Percentiles rank a stretch among this genome's conserved stretches.
Evolutionary conservation across 23 tunicate species (phyloP).

Genomic region (Phallusia fumigata): DNA sequence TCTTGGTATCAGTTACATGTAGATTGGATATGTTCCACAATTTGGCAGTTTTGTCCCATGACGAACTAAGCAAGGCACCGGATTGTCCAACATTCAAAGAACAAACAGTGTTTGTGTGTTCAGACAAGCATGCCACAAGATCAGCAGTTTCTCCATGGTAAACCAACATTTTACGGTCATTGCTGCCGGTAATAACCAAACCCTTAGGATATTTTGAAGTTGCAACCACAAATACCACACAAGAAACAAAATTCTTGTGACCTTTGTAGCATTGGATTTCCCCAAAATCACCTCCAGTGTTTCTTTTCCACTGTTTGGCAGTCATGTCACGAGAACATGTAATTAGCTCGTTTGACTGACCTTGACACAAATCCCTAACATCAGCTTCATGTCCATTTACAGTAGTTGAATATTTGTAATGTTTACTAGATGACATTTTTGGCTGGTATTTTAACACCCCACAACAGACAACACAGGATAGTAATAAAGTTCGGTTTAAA

Average conservation of each 20-base stretch:
- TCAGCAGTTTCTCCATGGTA: constrained; percentile 21
- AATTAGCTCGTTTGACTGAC: constrained; percentile 25
- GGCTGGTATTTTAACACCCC: too few species aligned
- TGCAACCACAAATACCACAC: constrained; percentile 44
- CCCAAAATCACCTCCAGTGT: background rate
- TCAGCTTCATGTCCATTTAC: constrained; percentile 69
- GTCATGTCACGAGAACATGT: constrained; percentile 72
- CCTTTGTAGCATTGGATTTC: constrained; percentile 29
- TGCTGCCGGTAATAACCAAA: constrained; percentile 70
- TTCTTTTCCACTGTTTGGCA: constrained; percentile 44
- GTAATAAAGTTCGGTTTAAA: too few species aligned
- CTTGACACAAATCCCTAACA: constrained; percentile 38
- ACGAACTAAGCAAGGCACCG: constrained; percentile 52
- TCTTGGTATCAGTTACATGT: constrained; percentile 10
- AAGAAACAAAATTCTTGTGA: constrained; percentile 79
- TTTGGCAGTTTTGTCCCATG: constrained; percentile 86
- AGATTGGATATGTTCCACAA: constrained; percentile 42
- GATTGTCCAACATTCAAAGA: constrained; percentile 26
- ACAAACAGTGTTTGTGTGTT: constrained; percentile 59
- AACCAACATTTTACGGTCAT: constrained; percentile 55
- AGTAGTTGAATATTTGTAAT: constrained; percentile 29
- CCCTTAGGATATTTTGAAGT: constrained; percentile 67
- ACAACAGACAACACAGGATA: too few species aligned
- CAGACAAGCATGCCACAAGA: constrained; percentile 36
- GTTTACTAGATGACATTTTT: background rate